Percentiles rank a stretch among this genome's conserved stretches.
Conservation (phyloP, 2,888 invertebrate genomes). For the Philereme vetulata region DNA sequence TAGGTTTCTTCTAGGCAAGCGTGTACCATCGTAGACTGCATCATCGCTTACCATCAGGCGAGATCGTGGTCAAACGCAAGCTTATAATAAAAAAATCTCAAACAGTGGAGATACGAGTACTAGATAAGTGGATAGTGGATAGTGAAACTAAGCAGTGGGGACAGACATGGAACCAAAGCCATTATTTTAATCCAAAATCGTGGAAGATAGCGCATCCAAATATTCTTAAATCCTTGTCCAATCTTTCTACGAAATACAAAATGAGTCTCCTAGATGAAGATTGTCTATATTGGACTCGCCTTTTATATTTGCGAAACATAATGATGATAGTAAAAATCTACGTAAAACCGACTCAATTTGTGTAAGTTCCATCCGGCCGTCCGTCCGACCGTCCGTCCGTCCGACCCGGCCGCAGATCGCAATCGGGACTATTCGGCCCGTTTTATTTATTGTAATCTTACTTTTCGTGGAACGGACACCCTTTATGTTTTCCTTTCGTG, state of each 20-base stretch:
- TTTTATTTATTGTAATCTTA: conserved; percentile 83
- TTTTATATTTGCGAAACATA: conserved; percentile 55
- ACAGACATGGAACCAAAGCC: no score
- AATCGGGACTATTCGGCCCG: conserved; percentile 69
- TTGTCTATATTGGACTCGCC: conserved; percentile 38
- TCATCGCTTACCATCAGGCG: no score
- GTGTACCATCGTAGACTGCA: no score
- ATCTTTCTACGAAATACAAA: conserved; percentile 40
- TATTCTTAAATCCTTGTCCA: conserved; percentile 22
- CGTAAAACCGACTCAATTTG: conserved; percentile 76
- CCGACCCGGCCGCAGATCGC: conserved; percentile 43
- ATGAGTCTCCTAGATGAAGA: conserved; percentile 37
- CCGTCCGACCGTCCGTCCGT: conserved; percentile 26
- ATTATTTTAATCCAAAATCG: background rate
- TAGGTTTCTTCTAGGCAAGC: no score
- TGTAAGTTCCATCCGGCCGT: conserved; percentile 44
- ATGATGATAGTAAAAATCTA: conserved; percentile 66
- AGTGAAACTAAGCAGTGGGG: no score
- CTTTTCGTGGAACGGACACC: conserved; percentile 81
- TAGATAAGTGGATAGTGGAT: no score
- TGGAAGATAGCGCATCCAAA: conserved; percentile 10
- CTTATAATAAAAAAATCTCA: no score
- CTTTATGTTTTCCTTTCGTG: conserved; percentile 50
- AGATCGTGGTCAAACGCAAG: no score
- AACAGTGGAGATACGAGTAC: no score